Evolutionary conservation across 2,113 vertebrate genomes (phyloP).

Genomic region (Clarias macrocephalus): DNA sequence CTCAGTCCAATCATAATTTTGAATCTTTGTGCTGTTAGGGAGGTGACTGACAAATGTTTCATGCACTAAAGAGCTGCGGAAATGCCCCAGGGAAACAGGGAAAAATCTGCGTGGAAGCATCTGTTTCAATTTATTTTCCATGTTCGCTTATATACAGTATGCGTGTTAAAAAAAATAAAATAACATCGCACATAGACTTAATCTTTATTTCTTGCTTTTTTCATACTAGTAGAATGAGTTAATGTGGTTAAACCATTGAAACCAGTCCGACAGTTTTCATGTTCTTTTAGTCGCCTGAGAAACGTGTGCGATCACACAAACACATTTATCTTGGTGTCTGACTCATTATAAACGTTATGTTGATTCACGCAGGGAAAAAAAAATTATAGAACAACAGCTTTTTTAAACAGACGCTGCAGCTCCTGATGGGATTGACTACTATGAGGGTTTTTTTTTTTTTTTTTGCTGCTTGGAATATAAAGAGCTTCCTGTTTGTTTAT

Average conservation of each 20-base stretch:
- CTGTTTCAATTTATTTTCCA: too few relatives aligned
- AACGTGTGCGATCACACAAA: not conserved
- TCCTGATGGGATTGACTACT: constrained; percentile 59
- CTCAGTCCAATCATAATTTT: not conserved
- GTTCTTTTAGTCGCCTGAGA: constrained; percentile 6
- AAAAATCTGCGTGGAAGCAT: not conserved
- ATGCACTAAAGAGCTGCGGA: not conserved
- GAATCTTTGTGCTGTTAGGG: not conserved
- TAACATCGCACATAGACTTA: too few relatives aligned
- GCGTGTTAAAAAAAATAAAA: not conserved
- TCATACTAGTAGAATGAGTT: not conserved
- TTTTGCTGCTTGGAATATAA: constrained; percentile 46
- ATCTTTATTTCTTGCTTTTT: not conserved
- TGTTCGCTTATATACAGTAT: not conserved
- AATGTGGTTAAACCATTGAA: constrained; percentile 10
- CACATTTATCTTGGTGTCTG: constrained; percentile 32
- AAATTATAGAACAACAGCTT: constrained; percentile 56
- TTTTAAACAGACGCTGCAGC: constrained; percentile 60
- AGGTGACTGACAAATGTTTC: not conserved
- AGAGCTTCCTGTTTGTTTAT: constrained; percentile 57
- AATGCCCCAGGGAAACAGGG: not conserved
- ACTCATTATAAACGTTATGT: constrained; percentile 45
- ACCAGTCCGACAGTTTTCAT: not conserved
- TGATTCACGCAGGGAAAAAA: constrained; percentile 52
- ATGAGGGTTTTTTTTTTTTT: constrained; percentile 44